A percentile compares a stretch with the other conserved stretches of the same genome.
These are phyloP conservation scores for Abscondita cerata DNA, from an alignment of 2,888 invertebrate species.

Conservation along the genomic window DNA sequence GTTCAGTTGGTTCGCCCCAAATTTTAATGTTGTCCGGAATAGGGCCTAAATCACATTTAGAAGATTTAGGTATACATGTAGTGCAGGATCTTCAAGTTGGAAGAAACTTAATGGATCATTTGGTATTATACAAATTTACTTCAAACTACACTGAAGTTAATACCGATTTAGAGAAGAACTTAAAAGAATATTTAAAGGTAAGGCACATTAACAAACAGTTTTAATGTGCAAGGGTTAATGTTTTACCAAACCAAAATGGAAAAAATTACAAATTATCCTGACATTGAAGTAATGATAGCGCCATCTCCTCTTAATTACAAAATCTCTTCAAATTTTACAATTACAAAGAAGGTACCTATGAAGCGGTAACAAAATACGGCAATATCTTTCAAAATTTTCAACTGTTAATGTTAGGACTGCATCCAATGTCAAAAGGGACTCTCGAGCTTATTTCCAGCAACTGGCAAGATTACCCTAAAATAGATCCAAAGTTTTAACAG, in stretches of 20 bases:
- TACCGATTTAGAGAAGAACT: not conserved
- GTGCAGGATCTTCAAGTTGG: not conserved
- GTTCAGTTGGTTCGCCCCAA: conserved; percentile 82
- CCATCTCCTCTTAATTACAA: too few species aligned
- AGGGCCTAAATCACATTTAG: conserved; percentile 61
- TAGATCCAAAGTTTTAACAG: not conserved
- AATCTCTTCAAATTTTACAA: too few species aligned
- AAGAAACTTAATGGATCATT: not conserved
- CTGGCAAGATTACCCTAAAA: conserved; percentile 61
- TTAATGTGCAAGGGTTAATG: not conserved
- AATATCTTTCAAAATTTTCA: conserved; percentile 34
- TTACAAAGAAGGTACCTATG: too few species aligned
- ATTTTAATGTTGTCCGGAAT: conserved; percentile 84
- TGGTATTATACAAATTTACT: not conserved
- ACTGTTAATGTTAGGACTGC: not conserved
- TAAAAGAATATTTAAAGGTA: not conserved
- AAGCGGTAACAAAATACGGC: not conserved
- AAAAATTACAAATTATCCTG: not conserved
- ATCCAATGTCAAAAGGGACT: not conserved
- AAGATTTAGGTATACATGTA: not conserved
- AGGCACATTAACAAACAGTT: not conserved
- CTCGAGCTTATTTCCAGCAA: conserved; percentile 50
- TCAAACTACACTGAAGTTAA: not conserved
- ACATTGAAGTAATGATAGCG: not conserved
- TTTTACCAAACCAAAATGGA: not conserved